A percentile compares a stretch with the other conserved stretches of the same genome.
phyloP scores from a whole-genome alignment of 2,113 vertebrate genomes.

The Micronycteris hirsuta region DNA sequence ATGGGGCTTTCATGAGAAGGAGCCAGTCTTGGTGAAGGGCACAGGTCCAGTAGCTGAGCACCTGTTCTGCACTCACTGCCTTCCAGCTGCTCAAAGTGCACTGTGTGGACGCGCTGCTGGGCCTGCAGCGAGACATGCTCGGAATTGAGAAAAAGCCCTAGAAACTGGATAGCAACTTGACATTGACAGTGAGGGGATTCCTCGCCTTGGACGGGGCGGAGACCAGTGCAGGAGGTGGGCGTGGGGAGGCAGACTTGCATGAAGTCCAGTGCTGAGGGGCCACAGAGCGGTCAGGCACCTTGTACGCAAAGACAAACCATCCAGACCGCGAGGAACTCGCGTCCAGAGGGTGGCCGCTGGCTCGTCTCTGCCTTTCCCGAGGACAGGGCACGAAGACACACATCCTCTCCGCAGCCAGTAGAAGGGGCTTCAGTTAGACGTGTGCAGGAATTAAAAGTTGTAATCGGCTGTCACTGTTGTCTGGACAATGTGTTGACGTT shows the following conservation, averaged over 20 bases:
- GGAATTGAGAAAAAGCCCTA: neutral
- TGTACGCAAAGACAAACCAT: neutral
- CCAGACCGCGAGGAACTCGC: neutral
- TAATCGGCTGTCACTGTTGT: neutral
- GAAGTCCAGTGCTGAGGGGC: fast-evolving
- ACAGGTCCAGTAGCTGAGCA: neutral
- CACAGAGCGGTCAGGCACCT: fast-evolving
- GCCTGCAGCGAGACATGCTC: neutral
- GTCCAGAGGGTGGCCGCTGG: neutral
- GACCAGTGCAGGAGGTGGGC: fast-evolving
- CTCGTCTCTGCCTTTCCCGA: neutral
- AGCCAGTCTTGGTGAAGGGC: neutral
- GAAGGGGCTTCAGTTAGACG: neutral
- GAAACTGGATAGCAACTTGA: neutral
- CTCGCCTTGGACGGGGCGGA: fast-evolving
- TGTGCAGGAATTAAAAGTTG: neutral
- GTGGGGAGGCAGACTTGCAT: neutral
- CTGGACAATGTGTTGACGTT: neutral
- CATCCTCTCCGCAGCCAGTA: neutral
- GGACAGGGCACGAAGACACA: neutral
- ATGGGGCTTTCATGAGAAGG: neutral
- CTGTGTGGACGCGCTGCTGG: neutral
- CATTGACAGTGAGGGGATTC: neutral
- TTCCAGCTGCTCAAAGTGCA: neutral
- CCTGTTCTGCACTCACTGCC: too few relatives aligned